phyloP scores from a whole-genome alignment of 1,140 invertebrate species.

The Drosophila oshimai region DNA sequence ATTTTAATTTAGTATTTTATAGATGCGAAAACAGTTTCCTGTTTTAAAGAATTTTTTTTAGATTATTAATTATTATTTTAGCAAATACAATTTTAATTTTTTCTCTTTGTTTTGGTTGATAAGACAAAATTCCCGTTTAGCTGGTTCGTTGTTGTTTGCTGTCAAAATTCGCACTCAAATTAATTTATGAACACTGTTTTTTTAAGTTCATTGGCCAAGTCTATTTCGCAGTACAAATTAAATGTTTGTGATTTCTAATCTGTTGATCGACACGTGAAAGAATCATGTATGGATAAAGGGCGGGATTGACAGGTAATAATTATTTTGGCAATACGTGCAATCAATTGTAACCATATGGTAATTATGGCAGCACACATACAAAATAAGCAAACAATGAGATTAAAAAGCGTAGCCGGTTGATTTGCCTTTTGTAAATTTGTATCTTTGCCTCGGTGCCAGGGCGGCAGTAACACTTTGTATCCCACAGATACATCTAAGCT shows the following conservation, averaged over 20 bases:
- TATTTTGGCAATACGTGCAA: slow-evolving; percentile 52
- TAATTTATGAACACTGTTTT: slow-evolving; percentile 9
- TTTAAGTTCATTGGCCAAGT: slow-evolving; percentile 34
- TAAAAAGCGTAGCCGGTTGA: slow-evolving; percentile 3
- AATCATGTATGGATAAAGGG: background rate
- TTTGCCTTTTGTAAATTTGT: slow-evolving; percentile 11
- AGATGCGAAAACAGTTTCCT: no score
- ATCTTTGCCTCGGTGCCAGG: slow-evolving; percentile 37
- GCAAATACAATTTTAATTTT: background rate
- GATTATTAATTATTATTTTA: no score
- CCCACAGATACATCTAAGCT: slow-evolving; percentile 14
- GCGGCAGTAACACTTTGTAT: slow-evolving; percentile 16
- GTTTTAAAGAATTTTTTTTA: background rate
- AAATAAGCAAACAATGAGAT: slow-evolving; percentile 23
- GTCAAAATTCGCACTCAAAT: slow-evolving; percentile 5
- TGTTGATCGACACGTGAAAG: slow-evolving; percentile 26
- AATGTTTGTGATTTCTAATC: background rate
- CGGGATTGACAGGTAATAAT: slow-evolving; percentile 37
- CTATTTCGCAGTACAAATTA: background rate
- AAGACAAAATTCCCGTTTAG: background rate
- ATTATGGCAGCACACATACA: slow-evolving; percentile 29
- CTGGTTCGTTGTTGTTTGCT: slow-evolving; percentile 4
- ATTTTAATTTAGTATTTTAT: no score
- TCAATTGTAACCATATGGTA: slow-evolving; percentile 51
- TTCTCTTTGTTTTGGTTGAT: background rate